A percentile compares a stretch with the other conserved stretches of the same genome.
These are phyloP conservation scores for Tupiocoris notatus DNA, from an alignment of 2,888 invertebrate species.

Conservation along the genomic window DNA sequence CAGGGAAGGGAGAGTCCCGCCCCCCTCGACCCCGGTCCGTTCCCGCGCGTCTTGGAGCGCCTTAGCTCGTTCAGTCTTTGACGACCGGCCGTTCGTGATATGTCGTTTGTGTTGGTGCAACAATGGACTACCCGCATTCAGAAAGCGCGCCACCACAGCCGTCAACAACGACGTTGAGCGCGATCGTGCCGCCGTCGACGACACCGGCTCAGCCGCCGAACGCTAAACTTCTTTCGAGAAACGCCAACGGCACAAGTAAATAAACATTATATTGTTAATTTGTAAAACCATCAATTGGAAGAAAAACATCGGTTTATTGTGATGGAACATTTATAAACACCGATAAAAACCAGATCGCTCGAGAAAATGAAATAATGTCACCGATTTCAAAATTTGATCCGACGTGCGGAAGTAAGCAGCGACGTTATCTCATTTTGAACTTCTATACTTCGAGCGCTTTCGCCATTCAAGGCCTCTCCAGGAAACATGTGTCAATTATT, in stretches of 20 bases:
- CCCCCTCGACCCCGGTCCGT: background rate
- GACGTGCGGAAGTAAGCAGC: too few species aligned
- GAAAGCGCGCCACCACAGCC: constrained; percentile 37
- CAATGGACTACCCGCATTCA: constrained; percentile 43
- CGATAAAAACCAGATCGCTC: too few species aligned
- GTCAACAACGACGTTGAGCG: constrained; percentile 29
- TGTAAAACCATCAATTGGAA: too few species aligned
- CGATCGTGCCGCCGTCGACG: constrained; percentile 33
- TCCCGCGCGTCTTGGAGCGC: background rate
- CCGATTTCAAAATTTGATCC: too few species aligned
- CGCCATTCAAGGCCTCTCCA: too few species aligned
- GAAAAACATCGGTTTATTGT: too few species aligned
- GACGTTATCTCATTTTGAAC: too few species aligned
- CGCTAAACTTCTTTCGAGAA: constrained; percentile 51
- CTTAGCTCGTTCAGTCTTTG: constrained; percentile 19
- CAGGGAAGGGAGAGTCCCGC: background rate
- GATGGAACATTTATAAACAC: too few species aligned
- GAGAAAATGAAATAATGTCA: too few species aligned
- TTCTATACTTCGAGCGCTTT: too few species aligned
- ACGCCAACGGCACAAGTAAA: constrained; percentile 52
- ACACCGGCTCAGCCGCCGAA: constrained; percentile 29
- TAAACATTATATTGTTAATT: constrained; percentile 12
- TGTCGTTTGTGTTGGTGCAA: constrained; percentile 3
- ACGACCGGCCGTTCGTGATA: constrained; percentile 14
- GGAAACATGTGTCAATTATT: too few species aligned